Evolutionary conservation across 2,797 vertebrate species (phyloP), one percentile per base, ranked within the genome.

Genomic region (Pseudopleuronectes americanus): DNA sequence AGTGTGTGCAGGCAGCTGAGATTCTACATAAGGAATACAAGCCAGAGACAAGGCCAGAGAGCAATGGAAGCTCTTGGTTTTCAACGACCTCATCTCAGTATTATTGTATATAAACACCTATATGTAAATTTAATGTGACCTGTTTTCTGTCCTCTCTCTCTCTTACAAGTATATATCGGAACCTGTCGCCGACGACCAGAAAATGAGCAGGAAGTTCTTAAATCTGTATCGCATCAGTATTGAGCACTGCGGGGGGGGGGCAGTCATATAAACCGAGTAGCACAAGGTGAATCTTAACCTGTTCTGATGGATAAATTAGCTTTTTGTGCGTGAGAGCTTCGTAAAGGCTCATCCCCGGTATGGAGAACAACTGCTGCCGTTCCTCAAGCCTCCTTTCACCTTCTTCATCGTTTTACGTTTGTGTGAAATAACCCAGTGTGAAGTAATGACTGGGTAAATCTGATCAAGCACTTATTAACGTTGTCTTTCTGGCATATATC

Each of bases 381-480:
- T 79, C 74, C 68, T 71, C 3, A 13, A 83, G 67, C 79, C 69
- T 64, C 82, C 70, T 66, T 68, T 71, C 68, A 82, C 84, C 75
- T 78, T 87, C 65, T 83, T 82, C 63, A 62, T 59, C 85, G 64
- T 83, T 94, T 94, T 92, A 90, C 86, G 64, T 91, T 64, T 16
- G 68, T 84, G 83, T 92, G 80, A 80, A 82, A 84, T 90, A 89
- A 88, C 86, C 77, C 75, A 58, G 62, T 87, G 84, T 89, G 80
- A 69, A 68, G 67, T 85, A 84, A 89, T 79, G 76, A 83, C 56
- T 85, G 84, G 81, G 86, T 88, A 61, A 6, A 85, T 91, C 93
- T 88, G 92, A 93, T 87, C 93, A 92, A 92, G 88, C 81, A 85
- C 92, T 88, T 90, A 93, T 94, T 94, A 93, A 93, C 94, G 89